Evolutionary conservation across 2,888 invertebrate species (phyloP).

Genomic region (Brachyptera risi): DNA sequence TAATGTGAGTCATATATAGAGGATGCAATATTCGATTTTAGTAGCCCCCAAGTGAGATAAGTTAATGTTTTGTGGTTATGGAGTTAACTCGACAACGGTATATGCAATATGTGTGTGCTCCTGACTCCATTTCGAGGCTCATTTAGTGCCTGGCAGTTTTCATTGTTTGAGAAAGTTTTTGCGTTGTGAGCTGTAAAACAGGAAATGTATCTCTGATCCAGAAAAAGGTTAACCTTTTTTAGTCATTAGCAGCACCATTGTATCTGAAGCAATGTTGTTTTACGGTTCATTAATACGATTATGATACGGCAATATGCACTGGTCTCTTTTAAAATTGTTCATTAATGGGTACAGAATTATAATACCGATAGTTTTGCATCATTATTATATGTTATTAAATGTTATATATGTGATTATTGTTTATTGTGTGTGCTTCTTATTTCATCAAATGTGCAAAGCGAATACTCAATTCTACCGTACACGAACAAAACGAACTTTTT

Average conservation of each 20-base stretch:
- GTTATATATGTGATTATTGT: too few relatives aligned
- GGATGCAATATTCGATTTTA: slow-evolving; percentile 15
- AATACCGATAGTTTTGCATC: too few relatives aligned
- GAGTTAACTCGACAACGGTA: neutral
- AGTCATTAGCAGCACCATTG: slow-evolving; percentile 2
- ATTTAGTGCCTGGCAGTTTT: too few relatives aligned
- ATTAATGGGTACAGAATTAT: too few relatives aligned
- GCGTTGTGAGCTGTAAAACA: neutral
- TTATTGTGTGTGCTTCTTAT: too few relatives aligned
- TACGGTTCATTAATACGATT: slow-evolving; percentile 5
- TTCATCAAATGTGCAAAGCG: too few relatives aligned
- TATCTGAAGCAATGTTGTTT: slow-evolving; percentile 10
- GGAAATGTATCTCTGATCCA: neutral
- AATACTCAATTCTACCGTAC: too few relatives aligned
- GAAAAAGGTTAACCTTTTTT: slow-evolving; percentile 1
- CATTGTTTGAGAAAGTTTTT: neutral
- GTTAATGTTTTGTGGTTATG: slow-evolving; percentile 21
- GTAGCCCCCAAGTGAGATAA: slow-evolving; percentile 4
- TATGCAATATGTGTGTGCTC: slow-evolving; percentile 18
- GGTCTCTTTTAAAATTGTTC: too few relatives aligned
- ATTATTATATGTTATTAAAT: too few relatives aligned
- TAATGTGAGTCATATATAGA: neutral
- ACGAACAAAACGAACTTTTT: too few relatives aligned
- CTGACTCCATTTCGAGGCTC: slow-evolving; percentile 1
- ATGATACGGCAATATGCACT: too few relatives aligned